Base-by-base conservation (phyloP, 2,888 invertebrate genomes). In the Apeira syringaria region DNA sequence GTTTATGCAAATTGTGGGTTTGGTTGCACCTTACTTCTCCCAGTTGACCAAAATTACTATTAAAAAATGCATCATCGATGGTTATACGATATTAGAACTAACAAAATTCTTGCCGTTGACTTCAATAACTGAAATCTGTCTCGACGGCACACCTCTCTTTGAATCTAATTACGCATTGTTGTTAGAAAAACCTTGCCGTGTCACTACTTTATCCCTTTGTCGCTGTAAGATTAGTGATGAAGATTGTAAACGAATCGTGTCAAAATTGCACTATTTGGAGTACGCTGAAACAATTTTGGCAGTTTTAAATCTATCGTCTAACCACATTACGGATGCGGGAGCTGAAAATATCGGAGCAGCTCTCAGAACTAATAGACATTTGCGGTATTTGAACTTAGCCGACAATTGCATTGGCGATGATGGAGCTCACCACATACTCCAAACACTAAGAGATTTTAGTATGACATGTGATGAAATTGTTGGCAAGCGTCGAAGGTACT, bases 341-440 rank as follows among this genome's bases (percentile, higher is more conserved):
- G 74, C 69, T n/a, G 66, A 66, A 60, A 36, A 61, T 53, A 53
- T 81, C 17, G 68, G 62, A 18, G 59, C 59, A 49, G 70, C 72
- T 50, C 55, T 82, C 18, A 68, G 74, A 59, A 69, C 48, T 40
- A 84, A 84, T 65, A 74, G 81, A 53, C 58, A 57, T 57, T 71
- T 85, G 64, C 63, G 74, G 46, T 80, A 77, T 68, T 72, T 82
- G 37, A 82, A 80, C 62, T 47, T 81, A 43, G 65, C 81, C 1
- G 72, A 66, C 43, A 83, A 84, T 60, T 67, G 45, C 41, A 73
- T 82, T 8, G 41, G 53, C 24, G 79, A 80, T 38, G 58, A 56
- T 5, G 83, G 81, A 7, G 77, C 73, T 3, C 29, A 48, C 9
- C 43, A 48, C 38, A 67, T 83, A 48, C 59, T 83, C 3, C 47